phyloP scores from a whole-genome alignment of 2,888 invertebrate genomes.

The Drosophila gaucha region DNA sequence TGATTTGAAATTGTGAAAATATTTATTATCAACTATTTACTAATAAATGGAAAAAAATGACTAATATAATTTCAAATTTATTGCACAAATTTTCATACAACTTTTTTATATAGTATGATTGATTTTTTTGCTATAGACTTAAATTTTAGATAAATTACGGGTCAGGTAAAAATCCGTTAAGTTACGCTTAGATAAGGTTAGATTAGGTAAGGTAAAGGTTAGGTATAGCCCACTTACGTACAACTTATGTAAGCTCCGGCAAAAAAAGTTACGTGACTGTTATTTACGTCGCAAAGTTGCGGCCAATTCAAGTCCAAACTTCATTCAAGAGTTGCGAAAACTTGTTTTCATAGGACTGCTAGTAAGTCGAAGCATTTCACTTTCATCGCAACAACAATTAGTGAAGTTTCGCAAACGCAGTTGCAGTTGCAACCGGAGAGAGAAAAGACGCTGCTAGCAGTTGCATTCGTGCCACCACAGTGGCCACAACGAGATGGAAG shows the following conservation, averaged over 20 bases:
- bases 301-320: conserved; percentile 20
- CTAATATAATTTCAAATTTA: too few relatives aligned
- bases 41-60: too few relatives aligned
- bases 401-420: conserved; percentile 8
- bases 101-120: too few relatives aligned
- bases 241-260: conserved; percentile 13
- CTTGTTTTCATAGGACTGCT: conserved; percentile 65
- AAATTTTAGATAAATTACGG: background rate
- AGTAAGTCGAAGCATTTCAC: conserved; percentile 60
- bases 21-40: too few relatives aligned
- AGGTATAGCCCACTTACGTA: too few relatives aligned
- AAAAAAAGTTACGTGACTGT: conserved; percentile 41
- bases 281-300: conserved; percentile 23
- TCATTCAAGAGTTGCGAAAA: conserved; percentile 49
- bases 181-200: background rate
- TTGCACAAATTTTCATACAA: too few relatives aligned
- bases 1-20: background rate
- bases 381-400: conserved; percentile 55
- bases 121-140: too few relatives aligned
- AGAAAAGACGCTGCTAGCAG: conserved; percentile 45
- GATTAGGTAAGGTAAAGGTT: background rate
- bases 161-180: background rate
- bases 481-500: conserved; percentile 51
- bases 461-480: conserved; percentile 50
- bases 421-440: conserved; percentile 27